Evolutionary conservation across 2,797 vertebrate genomes (phyloP), one percentile per base, ranked within the genome.

Genomic region (Bradypodion pumilum): DNA sequence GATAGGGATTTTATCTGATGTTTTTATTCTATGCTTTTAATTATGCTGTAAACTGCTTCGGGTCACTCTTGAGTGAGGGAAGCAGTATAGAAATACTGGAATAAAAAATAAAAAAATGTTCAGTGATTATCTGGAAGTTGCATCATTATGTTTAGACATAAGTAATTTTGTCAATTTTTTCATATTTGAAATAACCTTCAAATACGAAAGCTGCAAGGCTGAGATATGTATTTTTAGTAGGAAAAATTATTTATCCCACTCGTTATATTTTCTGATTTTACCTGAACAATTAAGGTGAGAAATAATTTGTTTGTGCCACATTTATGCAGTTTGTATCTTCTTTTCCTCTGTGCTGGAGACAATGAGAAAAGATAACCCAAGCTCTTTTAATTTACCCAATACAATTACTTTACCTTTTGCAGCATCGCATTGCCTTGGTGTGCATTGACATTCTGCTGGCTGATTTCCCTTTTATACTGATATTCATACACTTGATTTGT

Each of bases 401-500:
- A 83, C 15, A 73, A 52, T 73, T 12, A 74, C 80, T 88, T 96
- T 96, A 97, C 97, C 96, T 92, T 95, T 75, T 96, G 95, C 74
- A 95, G 93, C 70, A 95, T 92, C 25, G 92, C 86, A 40, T 95
- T 95, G 59, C 90, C 89, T 35, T 95, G 94, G 91, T 93, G 95
- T 86, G 86, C 92, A 42, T 89, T 93, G 88, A 93, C 63, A 63
- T 96, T 96, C 87, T 94, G 93, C 49, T 92, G 91, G 92, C 86
- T 96, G 90, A 96, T 90, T 90, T 96, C 95, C 82, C 95, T 94
- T 83, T 93, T 94, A 82, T 95, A 96, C 77, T 96, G 94, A 65
- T 96, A 97, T 81, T 95, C 93, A 19, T 96, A 96, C n/a, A 94
- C 81, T 32, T 95, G 95, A 69, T 96, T 88, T 37, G 95, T 96